Evolutionary conservation across 2,888 invertebrate genomes (phyloP), one percentile per base, ranked within the genome.

Genomic region (Trichacis sp.): DNA sequence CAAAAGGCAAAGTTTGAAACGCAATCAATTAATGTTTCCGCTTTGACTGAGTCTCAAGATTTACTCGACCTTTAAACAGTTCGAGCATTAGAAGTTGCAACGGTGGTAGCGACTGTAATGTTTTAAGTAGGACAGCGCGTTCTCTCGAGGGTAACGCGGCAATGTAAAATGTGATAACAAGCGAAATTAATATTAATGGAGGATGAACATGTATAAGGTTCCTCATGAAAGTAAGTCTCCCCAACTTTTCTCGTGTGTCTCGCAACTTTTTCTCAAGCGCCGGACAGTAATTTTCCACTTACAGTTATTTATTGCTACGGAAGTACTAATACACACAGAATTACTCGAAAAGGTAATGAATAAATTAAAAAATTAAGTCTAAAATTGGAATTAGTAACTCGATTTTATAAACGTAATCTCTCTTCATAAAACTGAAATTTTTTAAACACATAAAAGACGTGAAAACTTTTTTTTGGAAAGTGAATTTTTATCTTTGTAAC

Each of bases 171-270:
- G 59, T 70, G 76, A 79, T 77, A 78, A 71, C 68, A 60, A 67
- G 72, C 50, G 46, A 59, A 77, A 78, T 75, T 73, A 77, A 77
- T 77, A 78, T 78, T 77, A 74, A 80, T 77, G 73, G 70, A 67
- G 61, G 52, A 70, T 73, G 68, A 69, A 68, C 52, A 67, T 55
- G 62, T 42, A 58, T 55, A 48, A 51, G 48, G 48, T 51, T 47
- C 52, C 46, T 55, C 59, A 47, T 45, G 46, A 48, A 63, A 68
- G 66, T 69, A 68, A 68, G 68, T 71, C 64, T 66, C 70, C 63
- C 69, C 38, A 69, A 69, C 64, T 71, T 69, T 68, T 66, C 64
- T 46, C 49, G 19, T 54, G 38, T 49, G 12, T 43, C 47, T 42
- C 29, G 33, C 17, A 45, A 24, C 24, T 24, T 24, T 24, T 24